phyloP scores from a whole-genome alignment of 2,797 vertebrate genomes.

The Hylomyscus alleni region DNA sequence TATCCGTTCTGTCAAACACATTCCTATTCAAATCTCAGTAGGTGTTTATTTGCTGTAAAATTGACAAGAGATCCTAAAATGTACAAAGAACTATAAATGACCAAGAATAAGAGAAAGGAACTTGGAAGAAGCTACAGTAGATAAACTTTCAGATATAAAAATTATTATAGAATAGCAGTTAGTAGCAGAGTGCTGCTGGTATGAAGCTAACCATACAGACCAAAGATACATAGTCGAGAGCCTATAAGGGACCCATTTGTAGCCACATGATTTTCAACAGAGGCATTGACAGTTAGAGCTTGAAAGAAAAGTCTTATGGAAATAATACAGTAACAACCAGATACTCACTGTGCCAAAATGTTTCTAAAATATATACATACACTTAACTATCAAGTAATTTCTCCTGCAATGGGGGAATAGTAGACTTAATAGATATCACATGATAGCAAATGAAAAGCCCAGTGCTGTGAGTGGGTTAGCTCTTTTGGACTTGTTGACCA shows the following conservation, averaged over 20 bases:
- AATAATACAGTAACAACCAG: not conserved
- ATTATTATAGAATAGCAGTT: not conserved
- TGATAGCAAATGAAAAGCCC: not conserved
- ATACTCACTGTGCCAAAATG: not conserved
- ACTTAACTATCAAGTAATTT: not conserved
- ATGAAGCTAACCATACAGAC: not conserved
- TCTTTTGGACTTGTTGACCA: not conserved
- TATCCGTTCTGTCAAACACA: not conserved
- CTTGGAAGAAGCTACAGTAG: not conserved
- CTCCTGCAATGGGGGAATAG: no score
- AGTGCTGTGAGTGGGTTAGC: not conserved
- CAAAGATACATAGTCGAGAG: not conserved
- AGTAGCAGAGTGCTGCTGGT: not conserved
- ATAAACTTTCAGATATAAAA: conserved; percentile 3
- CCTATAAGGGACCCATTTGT: not conserved
- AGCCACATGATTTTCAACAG: conserved; percentile 11
- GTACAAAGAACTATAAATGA: not conserved
- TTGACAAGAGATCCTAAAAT: not conserved
- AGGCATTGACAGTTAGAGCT: not conserved
- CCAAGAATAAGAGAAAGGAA: not conserved
- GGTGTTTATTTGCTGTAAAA: not conserved
- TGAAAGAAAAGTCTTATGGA: not conserved
- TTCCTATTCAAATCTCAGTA: not conserved
- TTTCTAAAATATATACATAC: not conserved
- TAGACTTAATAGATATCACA: not conserved